These are phyloP conservation scores for Notodonta ziczac DNA, from an alignment of 2,888 invertebrate species.

Conservation along the genomic window DNA sequence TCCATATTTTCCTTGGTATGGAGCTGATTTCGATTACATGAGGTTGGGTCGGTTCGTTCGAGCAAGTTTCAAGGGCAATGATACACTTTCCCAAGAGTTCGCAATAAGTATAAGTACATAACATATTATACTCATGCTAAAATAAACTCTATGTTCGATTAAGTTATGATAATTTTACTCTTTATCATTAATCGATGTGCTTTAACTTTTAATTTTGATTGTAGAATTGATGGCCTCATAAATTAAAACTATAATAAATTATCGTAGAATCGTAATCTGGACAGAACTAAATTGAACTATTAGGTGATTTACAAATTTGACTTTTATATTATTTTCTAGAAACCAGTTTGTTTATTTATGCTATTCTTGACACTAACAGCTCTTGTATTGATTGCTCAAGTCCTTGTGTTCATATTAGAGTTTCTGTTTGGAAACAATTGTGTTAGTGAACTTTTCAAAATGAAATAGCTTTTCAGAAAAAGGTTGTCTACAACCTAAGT, in stretches of 20 bases:
- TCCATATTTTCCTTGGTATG: slow-evolving; percentile 39
- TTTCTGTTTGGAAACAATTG: slow-evolving; percentile 13
- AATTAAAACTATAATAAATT: slow-evolving; percentile 22
- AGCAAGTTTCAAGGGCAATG: slow-evolving; percentile 38
- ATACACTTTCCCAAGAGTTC: slow-evolving; percentile 20
- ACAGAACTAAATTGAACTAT: slow-evolving; percentile 3
- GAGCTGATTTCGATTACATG: slow-evolving; percentile 52
- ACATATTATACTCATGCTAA: background rate
- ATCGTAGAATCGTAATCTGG: slow-evolving; percentile 16
- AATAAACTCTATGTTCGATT: slow-evolving; percentile 14
- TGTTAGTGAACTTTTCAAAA: background rate
- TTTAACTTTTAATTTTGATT: slow-evolving; percentile 23
- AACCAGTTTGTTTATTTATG: slow-evolving; percentile 3
- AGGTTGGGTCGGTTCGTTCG: slow-evolving; percentile 30
- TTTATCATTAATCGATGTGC: slow-evolving; percentile 7
- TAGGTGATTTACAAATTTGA: background rate
- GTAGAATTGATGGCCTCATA: slow-evolving; percentile 27
- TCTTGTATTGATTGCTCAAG: background rate
- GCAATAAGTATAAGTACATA: background rate
- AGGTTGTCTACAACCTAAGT: too few relatives aligned
- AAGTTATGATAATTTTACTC: slow-evolving; percentile 29
- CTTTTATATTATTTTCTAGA: background rate
- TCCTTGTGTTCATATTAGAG: slow-evolving; percentile 16
- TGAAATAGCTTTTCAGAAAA: background rate
- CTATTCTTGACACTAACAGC: background rate